Evolutionary conservation across 2,888 invertebrate species (phyloP), one percentile per base, ranked within the genome.

Genomic region (Chydorus sphaericus): DNA sequence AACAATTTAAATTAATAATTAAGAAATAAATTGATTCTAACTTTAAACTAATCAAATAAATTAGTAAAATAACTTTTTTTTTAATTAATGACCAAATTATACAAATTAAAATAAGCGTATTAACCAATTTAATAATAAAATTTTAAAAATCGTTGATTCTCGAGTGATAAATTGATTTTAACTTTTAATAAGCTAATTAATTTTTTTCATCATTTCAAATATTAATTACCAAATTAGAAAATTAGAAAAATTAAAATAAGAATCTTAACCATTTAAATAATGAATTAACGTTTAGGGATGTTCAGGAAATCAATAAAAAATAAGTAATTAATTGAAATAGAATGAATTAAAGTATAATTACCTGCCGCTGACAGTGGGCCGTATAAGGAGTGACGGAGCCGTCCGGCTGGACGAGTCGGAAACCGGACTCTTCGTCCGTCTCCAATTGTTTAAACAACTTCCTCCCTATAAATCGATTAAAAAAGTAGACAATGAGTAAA

Each of bases 381-480:
- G 53, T 53, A 37, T 54, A 54, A 16, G 54, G 54, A 29, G 36
- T 54, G 20, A 68, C 61, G n/a, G 66, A 63, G 48, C 66, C 66
- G 23, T 66, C 59, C 2, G 66, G 67, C n/a, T 36, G 39, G 38
- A 63, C 58, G 23, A 62, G 62, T 11, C 63, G 62, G 59, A 63
- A 63, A 7, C 62, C 63, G 6, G 62, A 61, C 55, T 63, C 71
- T 44, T 69, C 69, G 57, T 72, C 72, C 57, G 71, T 70, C 60
- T 74, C 75, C 55, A 77, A 70, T 30, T 74, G 68, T 52, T 71
- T 68, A 57, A 72, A 75, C 48, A 80, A 75, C 62, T 76, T 74
- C 36, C 79, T 74, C 14, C 63, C 63, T 63, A 36, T 8, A 54
- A 31, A 3, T 26, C 39, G 26, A 44, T 23, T 7, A 51, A 48